These are phyloP conservation scores for Drosophila leonis DNA, from an alignment of 2,888 invertebrate genomes.

Conservation along the genomic window DNA sequence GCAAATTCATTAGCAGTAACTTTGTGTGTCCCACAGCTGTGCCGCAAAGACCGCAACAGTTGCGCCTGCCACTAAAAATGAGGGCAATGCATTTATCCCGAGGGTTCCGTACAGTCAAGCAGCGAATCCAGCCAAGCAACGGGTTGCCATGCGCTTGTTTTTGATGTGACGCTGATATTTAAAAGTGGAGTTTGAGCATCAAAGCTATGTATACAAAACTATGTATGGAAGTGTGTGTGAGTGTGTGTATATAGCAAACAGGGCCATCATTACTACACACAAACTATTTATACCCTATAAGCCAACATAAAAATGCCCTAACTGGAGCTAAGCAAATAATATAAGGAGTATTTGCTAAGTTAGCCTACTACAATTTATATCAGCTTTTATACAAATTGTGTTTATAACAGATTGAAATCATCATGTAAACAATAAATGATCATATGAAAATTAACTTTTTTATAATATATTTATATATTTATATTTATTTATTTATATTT, in stretches of 20 bases:
- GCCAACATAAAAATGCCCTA: not conserved
- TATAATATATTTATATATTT: too few relatives aligned
- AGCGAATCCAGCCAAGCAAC: constrained; percentile 39
- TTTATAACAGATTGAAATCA: not conserved
- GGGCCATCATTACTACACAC: constrained; percentile 28
- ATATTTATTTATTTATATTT: too few relatives aligned
- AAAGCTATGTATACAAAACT: constrained; percentile 37
- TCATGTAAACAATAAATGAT: not conserved
- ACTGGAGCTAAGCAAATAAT: not conserved
- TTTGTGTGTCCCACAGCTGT: constrained; percentile 24
- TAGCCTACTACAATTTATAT: not conserved
- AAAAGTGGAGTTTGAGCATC: constrained; percentile 71
- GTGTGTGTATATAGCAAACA: not conserved
- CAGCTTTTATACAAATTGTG: too few relatives aligned
- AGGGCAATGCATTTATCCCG: constrained; percentile 76
- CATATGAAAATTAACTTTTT: too few relatives aligned
- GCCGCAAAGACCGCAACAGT: constrained; percentile 50
- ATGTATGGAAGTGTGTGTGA: not conserved
- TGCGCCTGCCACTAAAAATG: constrained; percentile 67
- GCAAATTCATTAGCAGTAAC: constrained; percentile 62
- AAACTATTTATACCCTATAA: constrained; percentile 42
- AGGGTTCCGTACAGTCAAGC: constrained; percentile 45
- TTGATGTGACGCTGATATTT: constrained; percentile 79
- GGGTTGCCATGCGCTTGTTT: constrained; percentile 62
- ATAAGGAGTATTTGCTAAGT: not conserved